Evolutionary conservation across 2,888 invertebrate genomes (phyloP).

Genomic region (Oasisia sp.): DNA sequence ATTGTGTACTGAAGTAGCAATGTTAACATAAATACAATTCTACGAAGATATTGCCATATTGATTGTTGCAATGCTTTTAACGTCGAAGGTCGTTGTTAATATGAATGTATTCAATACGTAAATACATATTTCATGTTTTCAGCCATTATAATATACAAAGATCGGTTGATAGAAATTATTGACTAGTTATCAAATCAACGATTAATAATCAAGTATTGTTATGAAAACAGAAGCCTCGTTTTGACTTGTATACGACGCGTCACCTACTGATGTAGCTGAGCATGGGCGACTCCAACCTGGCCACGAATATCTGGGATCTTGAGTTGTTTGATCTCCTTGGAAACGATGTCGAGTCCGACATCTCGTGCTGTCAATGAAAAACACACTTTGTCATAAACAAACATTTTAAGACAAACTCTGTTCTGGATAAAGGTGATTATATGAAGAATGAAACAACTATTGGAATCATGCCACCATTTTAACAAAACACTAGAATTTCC

Average conservation of each 20-base stretch:
- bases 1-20: too few species aligned
- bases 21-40: too few species aligned
- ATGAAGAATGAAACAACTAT: neutral
- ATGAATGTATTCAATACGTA: neutral
- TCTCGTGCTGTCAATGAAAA: neutral
- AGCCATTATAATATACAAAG: too few species aligned
- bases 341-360: neutral
- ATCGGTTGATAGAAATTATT: too few species aligned
- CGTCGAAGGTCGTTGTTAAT: too few species aligned
- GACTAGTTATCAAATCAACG: too few species aligned
- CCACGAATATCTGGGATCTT: neutral
- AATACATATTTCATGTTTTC: neutral
- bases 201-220: too few species aligned
- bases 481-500: neutral
- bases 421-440: neutral
- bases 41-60: too few species aligned
- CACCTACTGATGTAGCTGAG: neutral
- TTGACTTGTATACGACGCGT: neutral
- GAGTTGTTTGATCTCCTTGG: neutral
- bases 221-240: neutral
- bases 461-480: neutral
- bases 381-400: neutral
- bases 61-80: too few species aligned
- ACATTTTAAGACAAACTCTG: neutral
- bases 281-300: neutral